Evolutionary conservation across 1,140 invertebrate genomes (phyloP), one percentile per base, ranked within the genome.

Genomic region (Achatina immaculata): DNA sequence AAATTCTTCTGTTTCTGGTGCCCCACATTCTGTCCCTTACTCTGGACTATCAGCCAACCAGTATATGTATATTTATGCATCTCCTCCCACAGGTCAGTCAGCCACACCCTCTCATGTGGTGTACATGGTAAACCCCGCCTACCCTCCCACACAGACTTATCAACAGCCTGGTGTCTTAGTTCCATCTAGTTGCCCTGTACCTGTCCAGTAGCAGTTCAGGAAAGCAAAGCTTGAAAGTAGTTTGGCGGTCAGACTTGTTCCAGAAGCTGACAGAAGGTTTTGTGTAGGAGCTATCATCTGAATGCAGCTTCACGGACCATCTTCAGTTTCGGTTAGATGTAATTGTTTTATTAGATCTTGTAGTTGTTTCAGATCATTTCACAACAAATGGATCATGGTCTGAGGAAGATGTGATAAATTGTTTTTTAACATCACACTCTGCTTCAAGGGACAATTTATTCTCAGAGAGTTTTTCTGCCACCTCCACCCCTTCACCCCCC

Each of bases 61-160:
- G 16, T 84, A 82, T 81, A 83, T 82, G 81, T 85, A 85, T 80
- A 40, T 85, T 34, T 85, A 85, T 72, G 72, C 82, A 45, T 85
- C 84, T 85, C 71, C 80, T 75, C 82, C 83, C 55, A 68, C 83
- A 84, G 84, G 84, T 81, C 81, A 65, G 36, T 42, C 82, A 65
- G 42, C 82, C 66, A 66, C 68, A 40, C 82, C 80, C 48, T 43
- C 38, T 36, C 78, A 79, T 78, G 77, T 85, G 78, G 65, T 83
- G 66, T 85, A 85, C 68, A 78, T 85, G 78, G 81, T 85, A 55
- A 82, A 68, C 48, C 82, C 84, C 45, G 48, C 78, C 45, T 83
- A 72, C 72, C 82, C 80, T 62, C 68, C 83, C 42, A 68, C 78
- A 42, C 58, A 75, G 65, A 81, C 65, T 74, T 72, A n/a, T 71